phyloP scores from a whole-genome alignment of 2,888 invertebrate genomes.

The Amphipoea oculea region DNA sequence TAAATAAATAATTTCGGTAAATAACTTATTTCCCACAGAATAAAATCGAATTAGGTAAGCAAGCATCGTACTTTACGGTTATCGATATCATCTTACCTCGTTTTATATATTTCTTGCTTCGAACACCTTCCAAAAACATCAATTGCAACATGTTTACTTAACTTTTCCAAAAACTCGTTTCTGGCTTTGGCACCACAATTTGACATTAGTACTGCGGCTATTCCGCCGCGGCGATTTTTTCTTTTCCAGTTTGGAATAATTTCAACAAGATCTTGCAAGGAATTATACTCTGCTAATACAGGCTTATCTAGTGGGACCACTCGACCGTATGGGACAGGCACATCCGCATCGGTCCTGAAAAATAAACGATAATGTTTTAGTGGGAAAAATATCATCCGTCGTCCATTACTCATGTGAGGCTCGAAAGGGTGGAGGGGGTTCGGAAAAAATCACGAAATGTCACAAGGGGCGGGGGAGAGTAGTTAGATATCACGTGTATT shows the following conservation, averaged over 20 bases:
- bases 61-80: neutral
- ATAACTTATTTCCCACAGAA: neutral
- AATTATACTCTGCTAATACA: constrained; percentile 26
- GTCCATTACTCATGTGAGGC: neutral
- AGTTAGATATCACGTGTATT: neutral
- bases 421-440: neutral
- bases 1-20: neutral
- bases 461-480: too few species aligned
- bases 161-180: constrained; percentile 88
- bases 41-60: neutral
- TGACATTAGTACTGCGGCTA: constrained; percentile 90
- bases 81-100: constrained; percentile 42
- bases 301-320: constrained; percentile 79
- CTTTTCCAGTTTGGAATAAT: constrained; percentile 82
- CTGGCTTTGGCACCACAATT: constrained; percentile 89
- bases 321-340: constrained; percentile 92
- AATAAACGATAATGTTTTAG: neutral
- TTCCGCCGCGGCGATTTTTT: constrained; percentile 82
- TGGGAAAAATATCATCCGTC: neutral
- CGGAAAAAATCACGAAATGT: neutral
- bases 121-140: constrained; percentile 91
- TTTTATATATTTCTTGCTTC: constrained; percentile 63
- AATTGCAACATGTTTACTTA: constrained; percentile 91
- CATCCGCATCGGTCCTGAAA: constrained; percentile 91
- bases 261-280: constrained; percentile 57